phyloP scores from a whole-genome alignment of 2,888 invertebrate genomes.

The Drosophila fungiperda region DNA sequence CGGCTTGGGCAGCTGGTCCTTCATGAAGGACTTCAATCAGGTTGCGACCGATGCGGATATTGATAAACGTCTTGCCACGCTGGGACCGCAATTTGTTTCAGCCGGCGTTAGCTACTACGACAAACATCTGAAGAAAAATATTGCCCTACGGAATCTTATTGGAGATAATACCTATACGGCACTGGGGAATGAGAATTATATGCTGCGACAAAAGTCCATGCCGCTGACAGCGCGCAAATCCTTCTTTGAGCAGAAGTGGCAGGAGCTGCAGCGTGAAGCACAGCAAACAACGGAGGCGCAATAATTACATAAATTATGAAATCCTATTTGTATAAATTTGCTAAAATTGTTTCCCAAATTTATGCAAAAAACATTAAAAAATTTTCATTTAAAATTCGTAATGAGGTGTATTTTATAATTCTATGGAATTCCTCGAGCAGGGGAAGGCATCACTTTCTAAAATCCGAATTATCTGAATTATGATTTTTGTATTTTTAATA shows the following conservation, averaged over 20 bases:
- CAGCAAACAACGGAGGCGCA: constrained; percentile 30
- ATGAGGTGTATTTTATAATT: background rate
- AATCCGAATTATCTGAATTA: background rate
- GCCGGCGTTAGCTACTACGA: constrained; percentile 92
- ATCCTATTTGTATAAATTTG: background rate
- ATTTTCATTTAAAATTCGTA: background rate
- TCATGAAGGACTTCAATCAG: constrained; percentile 88
- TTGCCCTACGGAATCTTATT: constrained; percentile 87
- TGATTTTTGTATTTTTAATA: background rate
- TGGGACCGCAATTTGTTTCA: constrained; percentile 88
- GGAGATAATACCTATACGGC: constrained; percentile 88
- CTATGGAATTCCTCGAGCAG: background rate
- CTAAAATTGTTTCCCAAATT: background rate
- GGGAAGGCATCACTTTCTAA: background rate
- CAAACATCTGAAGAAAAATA: constrained; percentile 90
- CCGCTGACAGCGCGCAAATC: constrained; percentile 89
- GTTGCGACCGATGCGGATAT: constrained; percentile 87
- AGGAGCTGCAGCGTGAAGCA: constrained; percentile 76
- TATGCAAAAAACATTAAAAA: background rate
- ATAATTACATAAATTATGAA: constrained; percentile 18
- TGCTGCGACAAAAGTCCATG: constrained; percentile 88
- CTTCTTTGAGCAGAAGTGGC: constrained; percentile 87
- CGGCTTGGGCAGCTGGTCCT: constrained; percentile 87
- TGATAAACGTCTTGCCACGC: constrained; percentile 88
- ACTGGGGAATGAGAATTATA: constrained; percentile 89